These are phyloP conservation scores for Cantharis flavilabris DNA, from an alignment of 2,888 invertebrate species.

Conservation along the genomic window DNA sequence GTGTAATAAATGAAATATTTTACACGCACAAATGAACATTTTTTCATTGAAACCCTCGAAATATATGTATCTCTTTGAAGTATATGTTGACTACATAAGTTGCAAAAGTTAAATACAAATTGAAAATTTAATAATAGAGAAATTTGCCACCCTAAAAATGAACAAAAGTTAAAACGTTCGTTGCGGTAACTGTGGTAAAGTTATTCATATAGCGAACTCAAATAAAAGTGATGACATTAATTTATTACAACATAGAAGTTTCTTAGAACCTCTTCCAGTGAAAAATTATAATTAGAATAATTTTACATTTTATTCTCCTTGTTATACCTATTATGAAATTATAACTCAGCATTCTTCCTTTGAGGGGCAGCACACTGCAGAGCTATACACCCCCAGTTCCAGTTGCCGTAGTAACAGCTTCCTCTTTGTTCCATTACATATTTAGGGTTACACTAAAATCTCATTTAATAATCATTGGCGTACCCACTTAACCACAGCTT, in stretches of 20 bases:
- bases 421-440: conserved; percentile 52
- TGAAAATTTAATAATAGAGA: background rate
- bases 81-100: background rate
- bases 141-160: background rate
- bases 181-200: background rate
- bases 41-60: too few species aligned
- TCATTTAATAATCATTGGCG: conserved; percentile 18
- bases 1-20: too few species aligned
- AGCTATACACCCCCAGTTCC: conserved; percentile 35
- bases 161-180: background rate
- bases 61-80: too few species aligned
- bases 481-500: background rate
- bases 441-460: conserved; percentile 19
- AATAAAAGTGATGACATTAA: background rate
- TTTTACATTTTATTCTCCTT: background rate
- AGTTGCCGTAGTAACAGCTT: conserved; percentile 52
- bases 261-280: background rate
- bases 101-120: background rate
- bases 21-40: too few species aligned
- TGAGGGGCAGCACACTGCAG: conserved; percentile 42
- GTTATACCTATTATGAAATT: background rate
- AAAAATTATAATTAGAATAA: background rate
- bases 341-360: conserved; percentile 34
- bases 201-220: background rate
- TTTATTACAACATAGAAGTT: background rate